Evolutionary conservation across 2,888 invertebrate species (phyloP).

Genomic region (Hyposoter didymator): DNA sequence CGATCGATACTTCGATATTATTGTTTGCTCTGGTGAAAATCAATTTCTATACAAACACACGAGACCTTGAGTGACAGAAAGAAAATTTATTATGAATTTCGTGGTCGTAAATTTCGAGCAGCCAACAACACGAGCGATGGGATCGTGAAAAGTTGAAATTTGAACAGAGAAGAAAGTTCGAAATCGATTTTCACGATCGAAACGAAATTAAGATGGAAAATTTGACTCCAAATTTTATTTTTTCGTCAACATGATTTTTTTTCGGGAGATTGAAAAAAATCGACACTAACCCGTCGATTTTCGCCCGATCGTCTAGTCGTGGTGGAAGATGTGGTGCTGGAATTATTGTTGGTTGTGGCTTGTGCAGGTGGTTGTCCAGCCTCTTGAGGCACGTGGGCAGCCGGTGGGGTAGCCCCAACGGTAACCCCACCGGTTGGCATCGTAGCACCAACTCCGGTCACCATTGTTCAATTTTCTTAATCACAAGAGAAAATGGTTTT

Average conservation of each 20-base stretch:
- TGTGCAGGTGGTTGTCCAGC: conserved; percentile 82
- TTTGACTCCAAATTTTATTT: neutral
- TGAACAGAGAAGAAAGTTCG: neutral
- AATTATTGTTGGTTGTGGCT: conserved; percentile 74
- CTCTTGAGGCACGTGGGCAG: conserved; percentile 83
- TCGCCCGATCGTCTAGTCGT: conserved; percentile 82
- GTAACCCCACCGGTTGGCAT: conserved; percentile 83
- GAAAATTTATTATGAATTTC: neutral
- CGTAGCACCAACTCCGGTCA: conserved; percentile 83
- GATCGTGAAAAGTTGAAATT: neutral
- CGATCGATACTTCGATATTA: conserved; percentile 17
- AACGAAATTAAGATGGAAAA: neutral
- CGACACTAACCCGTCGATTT: conserved; percentile 84
- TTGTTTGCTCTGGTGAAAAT: neutral
- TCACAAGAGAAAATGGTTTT: conserved; percentile 60
- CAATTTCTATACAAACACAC: neutral
- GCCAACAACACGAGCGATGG: neutral
- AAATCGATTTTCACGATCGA: neutral
- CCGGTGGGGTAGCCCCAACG: conserved; percentile 82
- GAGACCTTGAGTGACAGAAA: neutral
- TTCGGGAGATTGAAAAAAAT: neutral
- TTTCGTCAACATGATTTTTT: neutral
- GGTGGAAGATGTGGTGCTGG: conserved; percentile 71
- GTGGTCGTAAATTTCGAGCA: neutral
- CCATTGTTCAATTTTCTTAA: conserved; percentile 75